Conservation (phyloP, 1,140 invertebrate genomes). For the Saccostrea cuccullata region DNA sequence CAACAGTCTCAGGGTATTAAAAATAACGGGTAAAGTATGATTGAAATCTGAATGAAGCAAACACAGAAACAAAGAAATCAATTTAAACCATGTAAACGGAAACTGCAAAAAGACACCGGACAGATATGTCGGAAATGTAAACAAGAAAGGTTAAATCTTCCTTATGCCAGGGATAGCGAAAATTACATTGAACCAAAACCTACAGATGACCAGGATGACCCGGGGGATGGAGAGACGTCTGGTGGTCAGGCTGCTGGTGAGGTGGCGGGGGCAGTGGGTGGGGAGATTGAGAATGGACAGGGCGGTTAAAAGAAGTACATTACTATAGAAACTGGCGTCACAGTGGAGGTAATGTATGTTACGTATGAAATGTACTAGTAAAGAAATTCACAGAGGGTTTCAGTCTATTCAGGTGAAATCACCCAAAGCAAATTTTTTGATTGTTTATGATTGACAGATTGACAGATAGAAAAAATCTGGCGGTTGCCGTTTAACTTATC, state of each 20-base stretch:
- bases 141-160: neutral
- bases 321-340: neutral
- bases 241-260: neutral
- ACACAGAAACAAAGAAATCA: no score
- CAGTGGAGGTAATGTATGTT: neutral
- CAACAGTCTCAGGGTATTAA: no score
- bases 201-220: neutral
- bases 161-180: neutral
- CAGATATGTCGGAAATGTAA: neutral
- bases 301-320: neutral
- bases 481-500: no score
- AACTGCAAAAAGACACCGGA: neutral
- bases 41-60: no score
- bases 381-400: neutral
- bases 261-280: neutral
- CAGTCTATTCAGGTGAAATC: neutral
- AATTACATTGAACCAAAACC: neutral
- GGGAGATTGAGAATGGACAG: neutral
- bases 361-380: no score
- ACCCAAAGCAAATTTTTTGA: neutral
- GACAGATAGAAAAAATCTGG: no score
- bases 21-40: no score
- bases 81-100: neutral
- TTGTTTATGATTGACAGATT: no score
- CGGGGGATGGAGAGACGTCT: no score